A percentile compares a stretch with the other conserved stretches of the same genome.
These are phyloP conservation scores for Bradypodion pumilum DNA, from an alignment of 2,797 vertebrate species.

Conservation along the genomic window DNA sequence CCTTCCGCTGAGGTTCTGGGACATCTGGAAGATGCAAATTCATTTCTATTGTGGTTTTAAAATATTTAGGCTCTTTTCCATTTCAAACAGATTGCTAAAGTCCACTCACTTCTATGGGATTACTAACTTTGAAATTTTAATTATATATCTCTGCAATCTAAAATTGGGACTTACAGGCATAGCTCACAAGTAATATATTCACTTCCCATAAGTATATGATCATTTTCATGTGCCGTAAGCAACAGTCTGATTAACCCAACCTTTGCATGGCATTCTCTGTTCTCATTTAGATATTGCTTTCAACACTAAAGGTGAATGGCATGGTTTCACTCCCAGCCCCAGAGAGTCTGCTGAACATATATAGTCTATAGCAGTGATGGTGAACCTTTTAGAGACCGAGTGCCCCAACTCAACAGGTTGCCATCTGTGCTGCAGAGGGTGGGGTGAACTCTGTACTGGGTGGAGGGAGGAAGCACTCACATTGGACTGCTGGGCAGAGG, in stretches of 20 bases:
- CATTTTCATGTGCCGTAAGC: not conserved
- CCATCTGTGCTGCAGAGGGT: no score
- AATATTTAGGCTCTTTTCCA: conserved; percentile 1
- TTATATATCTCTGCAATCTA: conserved; percentile 6
- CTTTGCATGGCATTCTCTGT: not conserved
- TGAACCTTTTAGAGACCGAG: no score
- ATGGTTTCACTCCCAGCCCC: conserved; percentile 3
- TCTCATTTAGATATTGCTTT: conserved; percentile 6
- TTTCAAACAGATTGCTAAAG: not conserved
- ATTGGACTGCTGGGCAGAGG: no score
- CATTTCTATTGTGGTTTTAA: not conserved
- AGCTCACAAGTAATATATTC: conserved; percentile 25
- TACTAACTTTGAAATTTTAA: conserved; percentile 9
- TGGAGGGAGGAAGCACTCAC: no score
- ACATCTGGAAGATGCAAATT: not conserved
- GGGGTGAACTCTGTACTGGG: no score
- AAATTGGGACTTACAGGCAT: not conserved
- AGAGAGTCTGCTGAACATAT: conserved; percentile 16
- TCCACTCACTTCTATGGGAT: not conserved
- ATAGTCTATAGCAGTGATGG: not conserved
- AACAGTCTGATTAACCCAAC: not conserved
- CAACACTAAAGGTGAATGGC: not conserved
- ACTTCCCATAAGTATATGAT: conserved; percentile 1
- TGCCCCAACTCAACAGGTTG: no score
- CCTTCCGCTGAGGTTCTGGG: not conserved